Evolutionary conservation across 2,888 invertebrate genomes (phyloP).

Genomic region (Thereva unica): DNA sequence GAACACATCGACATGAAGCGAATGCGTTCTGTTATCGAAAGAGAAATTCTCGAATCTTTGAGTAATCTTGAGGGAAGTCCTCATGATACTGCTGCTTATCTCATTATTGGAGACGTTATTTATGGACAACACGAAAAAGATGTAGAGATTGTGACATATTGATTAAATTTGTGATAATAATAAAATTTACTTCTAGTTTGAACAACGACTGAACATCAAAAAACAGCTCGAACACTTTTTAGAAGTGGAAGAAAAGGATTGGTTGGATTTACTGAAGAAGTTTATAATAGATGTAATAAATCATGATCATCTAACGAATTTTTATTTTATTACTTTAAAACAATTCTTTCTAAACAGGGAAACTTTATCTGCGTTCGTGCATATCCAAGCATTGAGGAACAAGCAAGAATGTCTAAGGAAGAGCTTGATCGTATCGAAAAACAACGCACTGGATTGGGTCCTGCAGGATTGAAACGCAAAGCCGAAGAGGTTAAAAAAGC

Average conservation of each 20-base stretch:
- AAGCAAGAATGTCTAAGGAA: conserved; percentile 68
- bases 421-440: conserved; percentile 73
- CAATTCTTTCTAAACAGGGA: conserved; percentile 25
- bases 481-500: conserved; percentile 68
- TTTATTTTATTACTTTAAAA: background rate
- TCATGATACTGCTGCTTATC: conserved; percentile 75
- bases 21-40: conserved; percentile 72
- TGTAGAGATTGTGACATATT: conserved; percentile 56
- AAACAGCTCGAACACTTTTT: conserved; percentile 65
- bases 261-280: conserved; percentile 70
- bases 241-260: conserved; percentile 67
- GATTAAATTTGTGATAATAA: background rate
- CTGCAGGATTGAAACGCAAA: conserved; percentile 69
- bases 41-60: conserved; percentile 69
- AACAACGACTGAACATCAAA: conserved; percentile 71
- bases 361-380: conserved; percentile 50
- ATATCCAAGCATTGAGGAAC: conserved; percentile 67
- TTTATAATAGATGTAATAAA: conserved; percentile 55
- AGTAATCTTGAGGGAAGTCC: conserved; percentile 77
- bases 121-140: conserved; percentile 76
- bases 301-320: background rate
- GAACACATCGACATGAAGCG: conserved; percentile 74
- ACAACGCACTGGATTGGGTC: conserved; percentile 68
- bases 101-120: conserved; percentile 80
- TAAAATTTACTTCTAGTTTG: conserved; percentile 61